Evolutionary conservation across 2,888 invertebrate genomes (phyloP).

Genomic region (Emmelina monodactyla): DNA sequence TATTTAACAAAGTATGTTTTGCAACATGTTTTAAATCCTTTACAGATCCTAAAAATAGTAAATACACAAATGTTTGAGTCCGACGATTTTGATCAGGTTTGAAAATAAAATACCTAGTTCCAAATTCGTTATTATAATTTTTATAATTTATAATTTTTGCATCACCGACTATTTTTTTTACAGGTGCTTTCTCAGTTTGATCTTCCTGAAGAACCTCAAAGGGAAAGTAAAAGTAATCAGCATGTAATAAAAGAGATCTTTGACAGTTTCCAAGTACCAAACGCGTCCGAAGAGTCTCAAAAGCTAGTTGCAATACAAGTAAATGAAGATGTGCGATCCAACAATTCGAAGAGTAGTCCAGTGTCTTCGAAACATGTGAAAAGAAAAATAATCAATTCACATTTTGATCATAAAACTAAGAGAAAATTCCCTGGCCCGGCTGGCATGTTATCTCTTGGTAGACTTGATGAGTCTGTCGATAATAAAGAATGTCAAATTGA

Average conservation of each 20-base stretch:
- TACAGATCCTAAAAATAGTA: too few relatives aligned
- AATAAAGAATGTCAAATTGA: constrained; percentile 43
- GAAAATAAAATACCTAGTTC: too few relatives aligned
- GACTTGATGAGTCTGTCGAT: constrained; percentile 35
- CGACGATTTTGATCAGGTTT: constrained; percentile 53
- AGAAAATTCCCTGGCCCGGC: constrained; percentile 59
- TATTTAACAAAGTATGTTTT: too few relatives aligned
- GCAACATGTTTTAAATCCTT: too few relatives aligned
- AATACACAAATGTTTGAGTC: constrained; percentile 50
- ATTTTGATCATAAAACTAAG: constrained; percentile 46
- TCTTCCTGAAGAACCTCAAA: constrained; percentile 17
- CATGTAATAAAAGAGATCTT: not conserved
- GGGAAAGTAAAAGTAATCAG: not conserved
- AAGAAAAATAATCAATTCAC: constrained; percentile 44
- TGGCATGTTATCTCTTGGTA: constrained; percentile 36
- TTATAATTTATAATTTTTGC: constrained; percentile 3
- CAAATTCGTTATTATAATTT: constrained; percentile 7
- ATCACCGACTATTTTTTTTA: constrained; percentile 11
- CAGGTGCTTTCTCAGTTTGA: constrained; percentile 52
- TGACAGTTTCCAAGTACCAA: not conserved
- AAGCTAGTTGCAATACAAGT: not conserved
- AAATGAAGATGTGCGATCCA: not conserved
- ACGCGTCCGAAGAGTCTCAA: not conserved
- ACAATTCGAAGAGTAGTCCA: not conserved
- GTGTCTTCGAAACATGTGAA: constrained; percentile 30